Conservation (phyloP, 2,888 invertebrate species). For the Hermodice carunculata region DNA sequence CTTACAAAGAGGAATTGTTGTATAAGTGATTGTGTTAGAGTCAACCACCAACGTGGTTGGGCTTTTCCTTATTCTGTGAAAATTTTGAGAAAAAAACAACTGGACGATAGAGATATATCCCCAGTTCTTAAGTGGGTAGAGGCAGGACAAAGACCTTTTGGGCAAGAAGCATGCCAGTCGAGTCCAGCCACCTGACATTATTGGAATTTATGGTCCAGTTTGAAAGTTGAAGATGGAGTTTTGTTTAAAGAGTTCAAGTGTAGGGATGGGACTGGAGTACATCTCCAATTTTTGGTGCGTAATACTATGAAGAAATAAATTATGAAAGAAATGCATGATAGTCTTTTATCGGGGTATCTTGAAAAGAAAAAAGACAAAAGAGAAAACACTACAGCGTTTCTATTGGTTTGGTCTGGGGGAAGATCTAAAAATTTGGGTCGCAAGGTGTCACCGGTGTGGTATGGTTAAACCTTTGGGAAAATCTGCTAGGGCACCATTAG, state of each 20-base stretch:
- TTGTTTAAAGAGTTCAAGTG: no score
- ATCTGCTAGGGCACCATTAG: neutral
- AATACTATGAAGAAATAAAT: neutral
- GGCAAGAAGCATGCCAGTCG: no score
- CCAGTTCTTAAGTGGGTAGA: no score
- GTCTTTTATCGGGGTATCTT: neutral
- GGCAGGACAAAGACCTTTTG: no score
- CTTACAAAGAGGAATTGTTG: no score
- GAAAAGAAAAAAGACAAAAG: neutral
- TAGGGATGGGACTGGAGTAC: no score
- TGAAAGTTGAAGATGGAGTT: neutral
- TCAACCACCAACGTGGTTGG: no score
- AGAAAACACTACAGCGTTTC: neutral
- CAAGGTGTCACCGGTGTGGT: neutral
- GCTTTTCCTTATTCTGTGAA: no score
- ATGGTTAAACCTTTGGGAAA: neutral
- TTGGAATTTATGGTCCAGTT: neutral
- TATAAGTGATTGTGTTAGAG: no score
- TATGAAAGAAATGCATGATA: neutral
- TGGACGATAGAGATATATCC: no score
- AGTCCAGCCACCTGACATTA: neutral
- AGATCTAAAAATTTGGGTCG: neutral
- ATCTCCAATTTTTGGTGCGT: no score
- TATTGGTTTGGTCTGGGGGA: neutral
- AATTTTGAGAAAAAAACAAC: no score